Base-by-base conservation (phyloP, 37 sponge, comb jelly and placozoan species). In the Amphimedon queenslandica region DNA sequence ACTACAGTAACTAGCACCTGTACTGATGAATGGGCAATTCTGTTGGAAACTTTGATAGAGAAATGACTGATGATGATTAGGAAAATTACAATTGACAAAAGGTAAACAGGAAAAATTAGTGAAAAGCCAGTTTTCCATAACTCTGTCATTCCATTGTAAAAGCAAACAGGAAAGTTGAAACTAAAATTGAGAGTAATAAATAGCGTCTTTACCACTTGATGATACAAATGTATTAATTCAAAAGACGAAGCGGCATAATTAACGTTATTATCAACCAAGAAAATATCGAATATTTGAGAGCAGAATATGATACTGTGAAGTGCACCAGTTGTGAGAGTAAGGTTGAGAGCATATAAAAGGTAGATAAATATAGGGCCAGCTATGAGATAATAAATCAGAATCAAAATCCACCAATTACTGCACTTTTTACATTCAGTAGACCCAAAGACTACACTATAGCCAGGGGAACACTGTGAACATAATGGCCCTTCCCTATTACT, bases 121-220 rank as follows among this genome's bases (percentile, higher is more conserved):
- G 57, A 53, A 4, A 85, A 68, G 25, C 78, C 29, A 16, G 74
- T 72, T 42, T 74, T 78, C 0, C n/a, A 42, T 32, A 73, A 67
- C 41, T 78, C 69, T 47, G 73, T 42, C 79, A 78, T 85, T 31
- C 79, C 85, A 43, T 67, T 35, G 53, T 55, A 78, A 63, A 85
- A 85, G 40, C 85, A 85, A 8, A 53, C 0, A 35, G 53, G 32
- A 73, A 57, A 35, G 2, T 63, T 71, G 1, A 56, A 41, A 4
- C 64, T 42, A 43, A 84, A 67, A 47, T 85, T 85, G 29, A 85
- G 69, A 47, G 77, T 85, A 63, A 85, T 16, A 13, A 67, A 31
- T 10, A 79, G 66, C 18, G 78, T 3, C 29, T 68, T 30, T 20
- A 66, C 42, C 34, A 36, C 23, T 34, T 47, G 53, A 20, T 1